phyloP scores from a whole-genome alignment of 2,113 vertebrate genomes.

The Pelmatolapia mariae region DNA sequence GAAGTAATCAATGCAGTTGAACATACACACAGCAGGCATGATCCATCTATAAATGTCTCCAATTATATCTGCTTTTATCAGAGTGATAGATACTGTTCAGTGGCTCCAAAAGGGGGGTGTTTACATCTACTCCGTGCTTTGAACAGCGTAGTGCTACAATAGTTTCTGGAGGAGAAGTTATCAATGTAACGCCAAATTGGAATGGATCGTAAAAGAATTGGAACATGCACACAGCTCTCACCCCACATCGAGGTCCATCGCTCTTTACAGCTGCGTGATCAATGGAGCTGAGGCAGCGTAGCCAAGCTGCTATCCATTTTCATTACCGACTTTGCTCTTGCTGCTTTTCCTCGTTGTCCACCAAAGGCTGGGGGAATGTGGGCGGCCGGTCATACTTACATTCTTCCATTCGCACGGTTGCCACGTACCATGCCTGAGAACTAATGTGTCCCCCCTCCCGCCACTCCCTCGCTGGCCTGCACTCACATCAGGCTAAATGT shows the following conservation, averaged over 20 bases:
- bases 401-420: not conserved
- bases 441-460: not conserved
- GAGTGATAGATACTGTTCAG: constrained; percentile 33
- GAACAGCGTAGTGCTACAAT: not conserved
- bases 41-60: constrained; percentile 33
- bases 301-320: constrained; percentile 55
- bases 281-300: constrained; percentile 27
- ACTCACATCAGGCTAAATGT: not conserved
- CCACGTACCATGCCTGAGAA: not conserved
- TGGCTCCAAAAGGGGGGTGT: not conserved
- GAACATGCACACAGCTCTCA: constrained; percentile 41
- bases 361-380: constrained; percentile 11
- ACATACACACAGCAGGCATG: not conserved
- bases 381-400: not conserved
- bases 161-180: constrained; percentile 36
- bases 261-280: constrained; percentile 43
- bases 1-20: constrained; percentile 1
- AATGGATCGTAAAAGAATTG: constrained; percentile 63
- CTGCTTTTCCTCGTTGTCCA: constrained; percentile 2
- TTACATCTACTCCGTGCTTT: constrained; percentile 7
- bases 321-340: constrained; percentile 48
- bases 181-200: constrained; percentile 63
- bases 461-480: not conserved
- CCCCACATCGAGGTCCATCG: constrained; percentile 6
- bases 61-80: constrained; percentile 24